phyloP scores from a whole-genome alignment of 1,140 invertebrate species.

The Elymnias hypermnestra region DNA sequence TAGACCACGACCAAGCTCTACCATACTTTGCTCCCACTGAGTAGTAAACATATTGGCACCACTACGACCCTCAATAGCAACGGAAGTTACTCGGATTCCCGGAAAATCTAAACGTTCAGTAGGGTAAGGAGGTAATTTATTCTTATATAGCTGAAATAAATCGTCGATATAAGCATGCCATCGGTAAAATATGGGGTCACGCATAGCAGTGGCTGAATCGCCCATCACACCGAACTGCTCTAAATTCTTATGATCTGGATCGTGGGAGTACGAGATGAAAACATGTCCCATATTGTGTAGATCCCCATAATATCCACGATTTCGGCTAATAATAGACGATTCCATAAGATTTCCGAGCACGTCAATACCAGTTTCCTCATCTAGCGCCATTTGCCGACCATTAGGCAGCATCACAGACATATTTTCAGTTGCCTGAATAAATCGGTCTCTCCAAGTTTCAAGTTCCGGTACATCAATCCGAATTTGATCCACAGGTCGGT shows the following conservation, averaged over 20 bases:
- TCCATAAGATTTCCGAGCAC: conserved; percentile 89
- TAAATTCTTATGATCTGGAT: conserved; percentile 77
- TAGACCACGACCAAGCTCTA: conserved; percentile 84
- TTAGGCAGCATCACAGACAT: conserved; percentile 76
- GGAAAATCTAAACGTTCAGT: conserved; percentile 53
- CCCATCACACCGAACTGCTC: conserved; percentile 82
- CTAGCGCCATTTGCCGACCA: conserved; percentile 75
- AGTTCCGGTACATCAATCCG: conserved; percentile 81
- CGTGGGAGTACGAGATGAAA: conserved; percentile 76
- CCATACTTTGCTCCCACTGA: conserved; percentile 85
- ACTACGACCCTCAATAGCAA: conserved; percentile 71
- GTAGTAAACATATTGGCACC: conserved; percentile 79
- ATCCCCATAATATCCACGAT: conserved; percentile 78
- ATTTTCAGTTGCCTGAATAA: conserved; percentile 84
- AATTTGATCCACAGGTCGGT: conserved; percentile 81
- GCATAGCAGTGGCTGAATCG: conserved; percentile 80
- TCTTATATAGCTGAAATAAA: conserved; percentile 87
- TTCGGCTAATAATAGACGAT: conserved; percentile 82
- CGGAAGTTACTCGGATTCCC: conserved; percentile 77
- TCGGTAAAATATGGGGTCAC: conserved; percentile 91
- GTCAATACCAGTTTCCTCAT: conserved; percentile 85
- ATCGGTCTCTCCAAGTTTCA: conserved; percentile 85
- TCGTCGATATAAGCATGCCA: conserved; percentile 90
- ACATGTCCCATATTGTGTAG: conserved; percentile 79
- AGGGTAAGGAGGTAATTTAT: conserved; percentile 74